These are phyloP conservation scores for Cheilosia impressa DNA, from an alignment of 2,888 invertebrate species.

Conservation along the genomic window DNA sequence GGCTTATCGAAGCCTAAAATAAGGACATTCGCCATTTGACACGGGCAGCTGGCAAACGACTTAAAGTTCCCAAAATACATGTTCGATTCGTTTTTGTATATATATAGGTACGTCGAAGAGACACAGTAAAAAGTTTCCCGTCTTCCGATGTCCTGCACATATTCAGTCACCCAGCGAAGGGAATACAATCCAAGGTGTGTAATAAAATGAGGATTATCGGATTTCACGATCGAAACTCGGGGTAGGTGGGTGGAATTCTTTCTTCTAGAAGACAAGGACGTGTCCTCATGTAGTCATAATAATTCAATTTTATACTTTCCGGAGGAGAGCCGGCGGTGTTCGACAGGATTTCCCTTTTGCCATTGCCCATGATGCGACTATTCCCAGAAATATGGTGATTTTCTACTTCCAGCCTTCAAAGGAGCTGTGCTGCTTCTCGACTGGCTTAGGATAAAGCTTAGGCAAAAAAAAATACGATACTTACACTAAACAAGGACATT, in stretches of 20 bases:
- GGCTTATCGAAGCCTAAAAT: slow-evolving; percentile 63
- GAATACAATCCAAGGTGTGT: slow-evolving; percentile 72
- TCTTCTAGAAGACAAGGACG: slow-evolving; percentile 42
- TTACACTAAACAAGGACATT: slow-evolving; percentile 48
- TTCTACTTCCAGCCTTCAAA: slow-evolving; percentile 14
- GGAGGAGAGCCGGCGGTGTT: slow-evolving; percentile 48
- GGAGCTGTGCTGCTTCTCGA: slow-evolving; percentile 24
- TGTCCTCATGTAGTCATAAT: slow-evolving; percentile 73
- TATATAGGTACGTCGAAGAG: slow-evolving; percentile 10
- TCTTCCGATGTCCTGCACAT: slow-evolving; percentile 58
- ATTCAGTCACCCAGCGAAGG: slow-evolving; percentile 10
- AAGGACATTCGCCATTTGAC: slow-evolving; percentile 68
- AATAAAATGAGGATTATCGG: slow-evolving; percentile 75
- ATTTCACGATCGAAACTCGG: slow-evolving; percentile 42
- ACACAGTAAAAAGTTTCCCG: slow-evolving; percentile 13
- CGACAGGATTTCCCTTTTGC: slow-evolving; percentile 64
- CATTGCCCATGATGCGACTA: slow-evolving; percentile 39
- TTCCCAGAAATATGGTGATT: slow-evolving; percentile 56
- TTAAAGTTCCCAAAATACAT: slow-evolving; percentile 67
- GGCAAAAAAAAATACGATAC: neutral
- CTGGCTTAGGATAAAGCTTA: neutral
- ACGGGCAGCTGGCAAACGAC: slow-evolving; percentile 58
- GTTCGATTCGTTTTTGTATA: slow-evolving; percentile 32
- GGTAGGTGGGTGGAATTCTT: slow-evolving; percentile 19
- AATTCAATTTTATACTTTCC: slow-evolving; percentile 74